A percentile compares a stretch with the other conserved stretches of the same genome.
These are phyloP conservation scores for Stichodactyla mertensii DNA, from an alignment of 64 coral and sea anemone species.

Conservation along the genomic window DNA sequence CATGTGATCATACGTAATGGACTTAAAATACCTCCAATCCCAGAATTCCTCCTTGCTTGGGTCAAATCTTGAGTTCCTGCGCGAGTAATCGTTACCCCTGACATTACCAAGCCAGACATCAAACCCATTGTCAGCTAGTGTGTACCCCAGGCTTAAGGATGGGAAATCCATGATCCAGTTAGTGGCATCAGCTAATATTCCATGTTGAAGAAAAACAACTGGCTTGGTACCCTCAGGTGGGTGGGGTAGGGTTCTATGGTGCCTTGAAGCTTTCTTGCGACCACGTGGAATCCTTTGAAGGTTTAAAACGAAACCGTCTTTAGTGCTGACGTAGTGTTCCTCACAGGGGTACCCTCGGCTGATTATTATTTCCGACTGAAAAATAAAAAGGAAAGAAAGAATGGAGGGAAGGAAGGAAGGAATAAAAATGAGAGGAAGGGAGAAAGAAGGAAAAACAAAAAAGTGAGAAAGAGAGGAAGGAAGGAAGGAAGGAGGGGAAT, in stretches of 20 bases:
- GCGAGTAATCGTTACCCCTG: slow-evolving; percentile 56
- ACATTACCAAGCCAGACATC: slow-evolving; percentile 77
- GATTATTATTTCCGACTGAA: slow-evolving; percentile 44
- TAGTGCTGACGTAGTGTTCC: slow-evolving; percentile 54
- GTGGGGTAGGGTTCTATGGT: too few species aligned
- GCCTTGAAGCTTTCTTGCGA: slow-evolving; percentile 2
- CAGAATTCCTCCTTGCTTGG: slow-evolving; percentile 41
- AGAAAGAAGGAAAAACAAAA: too few species aligned
- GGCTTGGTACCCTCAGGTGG: background rate
- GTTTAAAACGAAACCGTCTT: slow-evolving; percentile 56
- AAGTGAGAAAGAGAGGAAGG: too few species aligned
- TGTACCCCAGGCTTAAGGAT: background rate
- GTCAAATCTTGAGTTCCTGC: slow-evolving; percentile 35
- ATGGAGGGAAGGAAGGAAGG: too few species aligned
- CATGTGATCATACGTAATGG: too few species aligned
- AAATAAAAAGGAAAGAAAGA: background rate
- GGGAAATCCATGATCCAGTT: slow-evolving; percentile 28
- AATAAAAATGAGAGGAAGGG: too few species aligned
- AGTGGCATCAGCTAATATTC: slow-evolving; percentile 28
- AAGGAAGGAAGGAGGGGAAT: too few species aligned
- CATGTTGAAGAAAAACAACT: slow-evolving; percentile 59
- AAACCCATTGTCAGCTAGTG: slow-evolving; percentile 57
- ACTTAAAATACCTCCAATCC: slow-evolving; percentile 50
- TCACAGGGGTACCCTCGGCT: slow-evolving; percentile 50
- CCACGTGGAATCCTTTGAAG: slow-evolving; percentile 68